phyloP scores from a whole-genome alignment of 2,113 vertebrate species.

The Lepus timidus region DNA sequence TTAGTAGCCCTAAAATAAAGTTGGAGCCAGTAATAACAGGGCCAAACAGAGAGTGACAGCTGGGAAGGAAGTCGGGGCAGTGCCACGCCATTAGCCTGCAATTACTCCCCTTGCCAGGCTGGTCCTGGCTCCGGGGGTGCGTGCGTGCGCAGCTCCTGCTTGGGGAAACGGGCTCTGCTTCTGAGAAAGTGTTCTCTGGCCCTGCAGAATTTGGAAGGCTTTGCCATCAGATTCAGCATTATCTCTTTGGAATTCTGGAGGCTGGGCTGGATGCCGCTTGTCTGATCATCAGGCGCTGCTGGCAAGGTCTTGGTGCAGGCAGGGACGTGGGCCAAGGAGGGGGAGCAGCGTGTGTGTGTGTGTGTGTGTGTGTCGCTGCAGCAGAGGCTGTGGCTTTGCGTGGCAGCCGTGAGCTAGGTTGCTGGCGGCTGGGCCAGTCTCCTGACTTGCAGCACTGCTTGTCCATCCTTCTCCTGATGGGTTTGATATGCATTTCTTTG shows the following conservation, averaged over 20 bases:
- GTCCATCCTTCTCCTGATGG: neutral
- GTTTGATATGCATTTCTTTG: neutral
- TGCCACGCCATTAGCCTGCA: conserved; percentile 47
- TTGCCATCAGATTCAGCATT: conserved; percentile 21
- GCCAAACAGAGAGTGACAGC: conserved; percentile 51
- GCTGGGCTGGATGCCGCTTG: neutral
- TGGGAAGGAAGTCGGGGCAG: conserved; percentile 60
- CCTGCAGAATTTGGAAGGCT: conserved; percentile 19
- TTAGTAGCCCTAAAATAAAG: conserved; percentile 78
- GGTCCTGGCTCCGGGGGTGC: neutral
- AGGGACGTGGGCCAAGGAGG: neutral
- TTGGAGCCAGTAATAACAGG: conserved; percentile 73
- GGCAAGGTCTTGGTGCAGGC: neutral
- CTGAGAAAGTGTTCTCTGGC: neutral
- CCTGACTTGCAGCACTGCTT: neutral
- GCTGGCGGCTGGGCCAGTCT: neutral
- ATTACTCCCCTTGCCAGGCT: neutral
- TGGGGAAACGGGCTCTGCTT: neutral
- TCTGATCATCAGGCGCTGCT: neutral
- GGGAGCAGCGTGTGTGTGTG: neutral
- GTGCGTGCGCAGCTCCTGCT: neutral
- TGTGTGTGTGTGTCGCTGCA: accelerated
- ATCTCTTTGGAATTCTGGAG: conserved; percentile 19
- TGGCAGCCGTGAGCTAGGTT: accelerated
- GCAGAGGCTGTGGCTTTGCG: neutral